Percentiles rank a stretch among this genome's conserved stretches.
phyloP scores from a whole-genome alignment of 2,888 invertebrate species.

The Calliphora vomitoria region DNA sequence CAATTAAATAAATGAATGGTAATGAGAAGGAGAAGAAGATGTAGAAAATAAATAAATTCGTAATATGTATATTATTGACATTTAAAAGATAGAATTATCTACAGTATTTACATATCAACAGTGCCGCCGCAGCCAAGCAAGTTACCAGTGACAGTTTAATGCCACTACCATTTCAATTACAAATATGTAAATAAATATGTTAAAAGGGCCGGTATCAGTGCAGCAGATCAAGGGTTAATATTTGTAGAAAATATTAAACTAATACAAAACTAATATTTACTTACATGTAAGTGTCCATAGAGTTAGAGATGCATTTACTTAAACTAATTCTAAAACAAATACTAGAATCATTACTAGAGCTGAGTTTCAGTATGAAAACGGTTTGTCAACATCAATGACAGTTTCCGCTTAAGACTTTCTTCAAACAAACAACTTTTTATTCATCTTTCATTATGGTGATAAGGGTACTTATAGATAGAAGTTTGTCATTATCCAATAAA shows the following conservation, averaged over 20 bases:
- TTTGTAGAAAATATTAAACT: constrained; percentile 35
- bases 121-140: constrained; percentile 25
- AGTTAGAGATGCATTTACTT: neutral
- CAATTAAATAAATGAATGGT: constrained; percentile 56
- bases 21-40: constrained; percentile 2
- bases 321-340: constrained; percentile 26
- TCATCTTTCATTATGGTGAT: too few species aligned
- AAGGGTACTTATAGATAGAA: too few species aligned
- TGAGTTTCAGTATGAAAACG: neutral
- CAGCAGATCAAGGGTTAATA: constrained; percentile 24
- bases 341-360: neutral
- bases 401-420: neutral
- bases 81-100: constrained; percentile 21
- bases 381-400: neutral
- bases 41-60: constrained; percentile 24
- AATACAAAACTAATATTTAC: neutral
- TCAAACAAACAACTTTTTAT: neutral
- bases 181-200: neutral
- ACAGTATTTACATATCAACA: constrained; percentile 28
- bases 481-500: too few species aligned
- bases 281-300: neutral
- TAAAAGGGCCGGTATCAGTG: neutral
- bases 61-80: constrained; percentile 48
- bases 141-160: neutral
- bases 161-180: neutral